Evolutionary conservation across 2,888 invertebrate genomes (phyloP).

Genomic region (Patella caerulea): DNA sequence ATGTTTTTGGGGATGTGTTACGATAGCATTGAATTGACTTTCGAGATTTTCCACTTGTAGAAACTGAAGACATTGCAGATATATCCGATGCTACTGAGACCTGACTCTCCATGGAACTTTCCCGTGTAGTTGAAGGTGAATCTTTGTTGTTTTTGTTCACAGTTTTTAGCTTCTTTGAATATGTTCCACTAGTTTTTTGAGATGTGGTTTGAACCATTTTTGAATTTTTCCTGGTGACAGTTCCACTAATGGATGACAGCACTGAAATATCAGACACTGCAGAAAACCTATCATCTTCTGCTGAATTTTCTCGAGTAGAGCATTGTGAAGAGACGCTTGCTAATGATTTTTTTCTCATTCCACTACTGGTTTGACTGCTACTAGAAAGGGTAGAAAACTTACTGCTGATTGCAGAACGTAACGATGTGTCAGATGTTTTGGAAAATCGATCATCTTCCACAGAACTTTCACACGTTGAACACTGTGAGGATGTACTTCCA

Average conservation of each 20-base stretch:
- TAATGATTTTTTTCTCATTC: background rate
- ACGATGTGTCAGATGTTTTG: background rate
- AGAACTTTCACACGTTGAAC: background rate
- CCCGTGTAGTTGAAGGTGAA: background rate
- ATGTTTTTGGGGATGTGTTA: too few species aligned
- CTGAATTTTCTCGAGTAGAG: background rate
- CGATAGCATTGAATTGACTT: background rate
- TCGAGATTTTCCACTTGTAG: background rate
- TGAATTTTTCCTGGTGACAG: background rate
- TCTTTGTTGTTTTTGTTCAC: background rate
- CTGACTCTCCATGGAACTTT: conserved; percentile 2
- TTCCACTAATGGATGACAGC: background rate
- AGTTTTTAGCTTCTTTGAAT: background rate
- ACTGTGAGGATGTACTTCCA: background rate
- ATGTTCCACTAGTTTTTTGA: background rate
- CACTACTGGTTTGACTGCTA: background rate
- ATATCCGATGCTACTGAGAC: background rate
- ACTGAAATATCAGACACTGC: background rate
- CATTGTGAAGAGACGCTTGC: background rate
- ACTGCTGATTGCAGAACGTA: background rate
- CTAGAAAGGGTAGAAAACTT: background rate
- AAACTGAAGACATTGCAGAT: background rate
- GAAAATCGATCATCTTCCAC: background rate
- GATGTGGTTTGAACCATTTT: background rate
- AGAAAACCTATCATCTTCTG: background rate